Percentiles rank a stretch among this genome's conserved stretches.
Conservation (phyloP, 2,888 invertebrate genomes). For the Odontocerum albicorne region DNA sequence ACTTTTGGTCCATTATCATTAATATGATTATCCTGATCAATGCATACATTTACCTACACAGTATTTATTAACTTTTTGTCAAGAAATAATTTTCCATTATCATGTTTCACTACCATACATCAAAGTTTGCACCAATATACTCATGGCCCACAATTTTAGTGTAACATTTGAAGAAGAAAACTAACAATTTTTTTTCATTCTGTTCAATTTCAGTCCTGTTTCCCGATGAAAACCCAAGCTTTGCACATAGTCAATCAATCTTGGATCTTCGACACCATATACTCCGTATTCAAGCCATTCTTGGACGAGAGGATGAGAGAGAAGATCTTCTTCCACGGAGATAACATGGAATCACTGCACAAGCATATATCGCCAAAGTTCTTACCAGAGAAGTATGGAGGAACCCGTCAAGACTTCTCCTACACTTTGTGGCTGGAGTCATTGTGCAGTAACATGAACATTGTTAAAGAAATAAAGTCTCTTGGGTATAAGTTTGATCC, state of each 20-base stretch:
- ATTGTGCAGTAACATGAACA: slow-evolving; percentile 56
- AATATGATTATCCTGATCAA: too few species aligned
- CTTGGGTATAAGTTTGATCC: slow-evolving; percentile 64
- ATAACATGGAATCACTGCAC: slow-evolving; percentile 71
- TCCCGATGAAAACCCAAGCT: slow-evolving; percentile 72
- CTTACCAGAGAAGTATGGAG: slow-evolving; percentile 72
- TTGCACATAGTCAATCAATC: slow-evolving; percentile 80
- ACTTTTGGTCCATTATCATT: too few species aligned
- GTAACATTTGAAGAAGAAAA: too few species aligned
- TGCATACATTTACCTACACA: too few species aligned
- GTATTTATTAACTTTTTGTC: too few species aligned
- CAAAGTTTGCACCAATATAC: background rate
- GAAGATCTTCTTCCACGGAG: slow-evolving; percentile 70
- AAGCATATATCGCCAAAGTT: slow-evolving; percentile 69
- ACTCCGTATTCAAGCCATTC: slow-evolving; percentile 76
- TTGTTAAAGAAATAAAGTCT: slow-evolving; percentile 64
- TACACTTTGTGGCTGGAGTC: slow-evolving; percentile 75
- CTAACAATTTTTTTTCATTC: background rate
- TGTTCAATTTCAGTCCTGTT: slow-evolving; percentile 60
- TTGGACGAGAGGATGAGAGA: slow-evolving; percentile 68
- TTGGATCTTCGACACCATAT: slow-evolving; percentile 79
- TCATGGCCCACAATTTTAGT: too few species aligned
- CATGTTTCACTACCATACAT: too few species aligned
- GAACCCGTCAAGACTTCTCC: slow-evolving; percentile 68
- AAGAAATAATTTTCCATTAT: too few species aligned